Conservation (phyloP, 1,140 invertebrate species). For the Zaprionus gabonicus region DNA sequence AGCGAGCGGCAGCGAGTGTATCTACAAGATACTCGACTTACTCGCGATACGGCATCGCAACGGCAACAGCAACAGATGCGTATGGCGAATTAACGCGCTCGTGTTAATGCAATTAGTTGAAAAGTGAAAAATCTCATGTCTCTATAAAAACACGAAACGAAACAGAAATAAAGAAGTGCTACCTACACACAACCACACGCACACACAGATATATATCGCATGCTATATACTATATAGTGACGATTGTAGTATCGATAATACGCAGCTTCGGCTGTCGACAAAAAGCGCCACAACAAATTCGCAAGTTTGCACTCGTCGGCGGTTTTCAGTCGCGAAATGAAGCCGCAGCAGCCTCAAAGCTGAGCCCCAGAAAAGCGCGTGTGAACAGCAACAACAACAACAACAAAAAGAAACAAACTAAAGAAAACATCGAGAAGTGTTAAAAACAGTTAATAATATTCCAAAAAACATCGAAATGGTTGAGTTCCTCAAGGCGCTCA, state of each 20-base stretch:
- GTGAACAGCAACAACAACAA: conserved; percentile 28
- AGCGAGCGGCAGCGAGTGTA: conserved; percentile 51
- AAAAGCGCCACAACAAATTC: conserved; percentile 69
- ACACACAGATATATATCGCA: background rate
- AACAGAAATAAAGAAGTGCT: conserved; percentile 33
- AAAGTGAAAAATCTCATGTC: conserved; percentile 68
- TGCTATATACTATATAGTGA: conserved; percentile 1
- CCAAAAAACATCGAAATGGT: conserved; percentile 35
- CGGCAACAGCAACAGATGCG: conserved; percentile 50
- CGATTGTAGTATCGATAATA: conserved; percentile 52
- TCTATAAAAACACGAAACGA: conserved; percentile 34
- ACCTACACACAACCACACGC: no score
- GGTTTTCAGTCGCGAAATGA: conserved; percentile 77
- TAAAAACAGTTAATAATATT: conserved; percentile 23
- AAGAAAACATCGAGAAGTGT: conserved; percentile 14
- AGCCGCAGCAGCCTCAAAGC: conserved; percentile 70
- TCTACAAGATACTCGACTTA: conserved; percentile 52
- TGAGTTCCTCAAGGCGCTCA: conserved; percentile 68
- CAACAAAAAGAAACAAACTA: conserved; percentile 20
- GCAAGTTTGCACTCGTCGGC: conserved; percentile 68
- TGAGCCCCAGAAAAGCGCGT: conserved; percentile 57
- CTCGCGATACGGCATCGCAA: conserved; percentile 3
- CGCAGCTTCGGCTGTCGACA: conserved; percentile 54
- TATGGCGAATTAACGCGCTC: conserved; percentile 74
- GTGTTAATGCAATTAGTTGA: conserved; percentile 80